Base-by-base conservation (phyloP, 2,113 vertebrate species). In the Neopipo cinnamomea region DNA sequence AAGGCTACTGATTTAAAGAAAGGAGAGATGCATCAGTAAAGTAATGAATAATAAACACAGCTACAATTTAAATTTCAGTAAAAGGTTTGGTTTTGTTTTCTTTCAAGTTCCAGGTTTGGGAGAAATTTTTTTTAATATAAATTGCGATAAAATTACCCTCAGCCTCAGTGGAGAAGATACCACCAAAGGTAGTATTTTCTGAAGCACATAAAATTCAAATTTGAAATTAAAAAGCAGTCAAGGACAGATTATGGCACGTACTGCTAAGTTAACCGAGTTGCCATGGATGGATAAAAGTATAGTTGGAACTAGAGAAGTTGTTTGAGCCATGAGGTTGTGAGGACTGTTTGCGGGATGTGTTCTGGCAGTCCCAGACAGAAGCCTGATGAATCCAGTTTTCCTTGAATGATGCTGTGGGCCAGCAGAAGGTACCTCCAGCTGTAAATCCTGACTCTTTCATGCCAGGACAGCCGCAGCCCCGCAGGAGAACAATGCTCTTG, bases 341-440 rank as follows among this genome's bases (percentile, higher is more conserved):
- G 59, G 0, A 1, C 68, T 62, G 55, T 80, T 83, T 3, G 1
- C 31, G 12, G 28, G 8, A 0, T 4, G 5, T 21, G 35, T 59
- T 39, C 46, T 44, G 41, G 70, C 25, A 47, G 20, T 25, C 55
- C 65, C 47, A 28, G 14, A 23, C 74, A 49, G 78, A 25, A 62
- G 30, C 71, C 59, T 31, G 15, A 8, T 44, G n/a, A 20, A 6
- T 30, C 49, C 2, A 2, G 7, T 9, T 59, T 41, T 42, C 59
- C 74, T 63, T 31, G 63, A 52, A 2, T 42, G 80, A 44, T 41
- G 66, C 74, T 24, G 7, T 46, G 81, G 67, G 44, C 47, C 27
- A 18, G 62, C 65, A 55, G 85, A 50, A 91, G 74, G 74, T 17
- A 14, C 62, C 82, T 95, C 76, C 47, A 59, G 80, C 81, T 50